Evolutionary conservation across 2,888 invertebrate species (phyloP).

Genomic region (Dorcus parallelipipedus): DNA sequence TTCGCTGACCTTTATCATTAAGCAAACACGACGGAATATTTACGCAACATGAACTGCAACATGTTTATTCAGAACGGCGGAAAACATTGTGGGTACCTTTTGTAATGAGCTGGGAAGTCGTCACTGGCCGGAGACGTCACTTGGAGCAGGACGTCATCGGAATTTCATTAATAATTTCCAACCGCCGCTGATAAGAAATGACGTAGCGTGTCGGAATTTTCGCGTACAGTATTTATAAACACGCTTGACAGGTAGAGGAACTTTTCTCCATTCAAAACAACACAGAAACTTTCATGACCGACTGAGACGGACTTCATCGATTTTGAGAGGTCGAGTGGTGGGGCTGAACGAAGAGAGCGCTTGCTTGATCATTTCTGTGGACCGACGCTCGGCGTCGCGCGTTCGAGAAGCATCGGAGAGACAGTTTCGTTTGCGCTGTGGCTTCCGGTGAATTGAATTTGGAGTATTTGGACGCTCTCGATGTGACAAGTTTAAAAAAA

Average conservation of each 20-base stretch:
- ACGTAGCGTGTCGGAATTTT: background rate
- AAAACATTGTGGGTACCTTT: constrained; percentile 8
- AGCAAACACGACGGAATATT: too few relatives aligned
- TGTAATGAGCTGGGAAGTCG: constrained; percentile 5
- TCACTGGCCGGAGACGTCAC: constrained; percentile 10
- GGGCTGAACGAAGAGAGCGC: background rate
- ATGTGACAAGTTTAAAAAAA: too few relatives aligned
- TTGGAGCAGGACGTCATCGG: constrained; percentile 18
- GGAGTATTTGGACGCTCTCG: background rate
- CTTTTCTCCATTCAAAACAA: background rate
- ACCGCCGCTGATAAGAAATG: background rate
- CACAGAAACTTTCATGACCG: constrained; percentile 2
- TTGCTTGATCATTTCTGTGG: constrained; percentile 4
- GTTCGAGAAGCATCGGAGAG: background rate
- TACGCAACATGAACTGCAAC: too few relatives aligned
- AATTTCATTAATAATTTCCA: constrained; percentile 1
- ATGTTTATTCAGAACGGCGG: background rate
- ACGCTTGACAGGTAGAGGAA: background rate
- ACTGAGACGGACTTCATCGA: background rate
- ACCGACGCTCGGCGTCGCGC: constrained; percentile 1
- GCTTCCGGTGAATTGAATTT: background rate
- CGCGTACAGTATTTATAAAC: background rate
- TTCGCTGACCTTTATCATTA: background rate
- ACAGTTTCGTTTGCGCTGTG: background rate
- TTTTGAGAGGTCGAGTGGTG: constrained; percentile 1